Conservation (phyloP, 2,113 vertebrate genomes). For the Syngnathoides biaculeatus region DNA sequence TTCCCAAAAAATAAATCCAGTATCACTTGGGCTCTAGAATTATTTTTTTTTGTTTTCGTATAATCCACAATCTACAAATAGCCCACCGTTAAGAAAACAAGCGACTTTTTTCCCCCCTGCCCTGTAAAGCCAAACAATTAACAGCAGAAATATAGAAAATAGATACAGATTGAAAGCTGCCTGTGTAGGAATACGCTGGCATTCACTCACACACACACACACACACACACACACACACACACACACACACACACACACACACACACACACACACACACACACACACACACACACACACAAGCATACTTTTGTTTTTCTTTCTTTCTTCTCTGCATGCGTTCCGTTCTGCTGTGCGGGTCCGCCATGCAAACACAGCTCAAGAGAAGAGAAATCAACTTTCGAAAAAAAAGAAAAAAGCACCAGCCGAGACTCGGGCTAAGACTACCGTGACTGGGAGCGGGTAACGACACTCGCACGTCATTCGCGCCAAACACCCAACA, state of each 20-base stretch:
- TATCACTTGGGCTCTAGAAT: background rate
- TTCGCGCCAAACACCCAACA: background rate
- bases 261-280: slow-evolving; percentile 29
- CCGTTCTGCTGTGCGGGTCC: background rate
- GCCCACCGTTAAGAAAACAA: background rate
- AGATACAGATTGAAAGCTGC: slow-evolving; percentile 67
- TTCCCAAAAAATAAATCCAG: background rate
- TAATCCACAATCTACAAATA: background rate
- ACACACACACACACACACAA: background rate
- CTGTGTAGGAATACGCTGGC: slow-evolving; percentile 70
- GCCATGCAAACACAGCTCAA: background rate
- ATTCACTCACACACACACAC: slow-evolving; percentile 49
- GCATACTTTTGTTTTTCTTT: slow-evolving; percentile 3
- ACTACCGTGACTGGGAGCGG: no score
- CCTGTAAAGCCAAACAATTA: slow-evolving; percentile 12
- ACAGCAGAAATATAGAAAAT: slow-evolving; percentile 51
- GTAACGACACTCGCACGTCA: background rate
- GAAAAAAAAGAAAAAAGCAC: no score
- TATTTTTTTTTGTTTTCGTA: background rate
- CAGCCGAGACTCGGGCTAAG: background rate
- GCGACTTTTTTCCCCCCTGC: background rate
- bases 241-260: background rate
- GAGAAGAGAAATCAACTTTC: background rate
- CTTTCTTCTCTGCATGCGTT: slow-evolving; percentile 15
- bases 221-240: background rate